Conservation (phyloP, 2,888 invertebrate species). For the Tromatobia lineatoria region DNA sequence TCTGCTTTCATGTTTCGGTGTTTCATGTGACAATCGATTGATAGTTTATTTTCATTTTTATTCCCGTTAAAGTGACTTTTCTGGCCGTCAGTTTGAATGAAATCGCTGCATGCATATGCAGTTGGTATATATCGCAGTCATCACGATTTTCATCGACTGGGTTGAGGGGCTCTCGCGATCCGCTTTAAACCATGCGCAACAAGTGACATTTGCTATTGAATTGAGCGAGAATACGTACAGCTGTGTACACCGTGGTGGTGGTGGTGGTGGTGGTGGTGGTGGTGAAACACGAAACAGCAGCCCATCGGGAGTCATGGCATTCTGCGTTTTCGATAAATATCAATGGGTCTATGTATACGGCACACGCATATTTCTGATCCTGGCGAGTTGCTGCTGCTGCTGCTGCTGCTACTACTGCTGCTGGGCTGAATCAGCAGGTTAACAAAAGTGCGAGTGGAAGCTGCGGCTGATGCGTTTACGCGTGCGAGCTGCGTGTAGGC, state of each 20-base stretch:
- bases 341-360: conserved; percentile 9
- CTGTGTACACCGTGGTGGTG: conserved; percentile 1
- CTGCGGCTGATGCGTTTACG: conserved; percentile 61
- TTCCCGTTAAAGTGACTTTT: neutral
- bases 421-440: conserved; percentile 55
- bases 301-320: conserved; percentile 49
- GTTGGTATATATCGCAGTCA: conserved; percentile 49
- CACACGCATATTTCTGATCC: conserved; percentile 1
- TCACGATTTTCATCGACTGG: conserved; percentile 66
- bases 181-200: conserved; percentile 72
- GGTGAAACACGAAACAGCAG: neutral
- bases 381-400: no score
- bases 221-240: conserved; percentile 61
- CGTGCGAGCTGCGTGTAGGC: conserved; percentile 42
- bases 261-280: neutral
- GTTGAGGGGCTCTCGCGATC: conserved; percentile 62
- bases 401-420: no score
- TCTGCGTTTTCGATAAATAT: conserved; percentile 60
- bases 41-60: neutral
- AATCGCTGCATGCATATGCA: conserved; percentile 3
- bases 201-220: conserved; percentile 73
- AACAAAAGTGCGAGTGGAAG: conserved; percentile 38
- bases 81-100: conserved; percentile 10
- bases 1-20: neutral
- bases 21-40: neutral